These are phyloP conservation scores for Drosophila buzzatii DNA, from an alignment of 2,888 invertebrate genomes.

Conservation along the genomic window DNA sequence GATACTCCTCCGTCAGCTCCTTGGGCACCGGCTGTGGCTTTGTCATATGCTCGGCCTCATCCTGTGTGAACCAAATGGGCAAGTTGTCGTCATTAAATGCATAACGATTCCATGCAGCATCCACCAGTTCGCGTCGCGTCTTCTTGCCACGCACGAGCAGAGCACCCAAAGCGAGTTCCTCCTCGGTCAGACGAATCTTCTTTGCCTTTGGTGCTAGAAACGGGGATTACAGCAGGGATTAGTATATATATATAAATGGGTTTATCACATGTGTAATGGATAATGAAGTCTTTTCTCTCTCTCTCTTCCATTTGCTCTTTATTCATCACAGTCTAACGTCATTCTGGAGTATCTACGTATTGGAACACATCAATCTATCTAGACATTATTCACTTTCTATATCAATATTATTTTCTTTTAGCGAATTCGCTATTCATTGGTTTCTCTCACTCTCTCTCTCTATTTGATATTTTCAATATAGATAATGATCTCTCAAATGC, in stretches of 20 bases:
- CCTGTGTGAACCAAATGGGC: constrained; percentile 98
- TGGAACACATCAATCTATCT: no score
- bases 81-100: constrained; percentile 95
- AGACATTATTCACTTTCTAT: no score
- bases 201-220: constrained; percentile 82
- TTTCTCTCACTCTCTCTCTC: no score
- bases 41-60: constrained; percentile 96
- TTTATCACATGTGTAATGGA: no score
- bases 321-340: no score
- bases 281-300: no score
- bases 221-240: background rate
- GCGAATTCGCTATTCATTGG: no score
- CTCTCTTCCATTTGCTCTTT: no score
- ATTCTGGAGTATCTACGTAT: no score
- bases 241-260: background rate
- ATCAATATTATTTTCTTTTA: no score
- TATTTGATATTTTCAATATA: no score
- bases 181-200: constrained; percentile 91
- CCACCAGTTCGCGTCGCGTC: constrained; percentile 94
- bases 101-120: constrained; percentile 97
- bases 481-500: no score
- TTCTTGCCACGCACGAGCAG: constrained; percentile 96
- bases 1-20: constrained; percentile 94
- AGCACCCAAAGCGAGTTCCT: constrained; percentile 96
- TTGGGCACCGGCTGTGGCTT: constrained; percentile 94